phyloP scores from a whole-genome alignment of 2,888 invertebrate species.

The Brachypterus glaber region DNA sequence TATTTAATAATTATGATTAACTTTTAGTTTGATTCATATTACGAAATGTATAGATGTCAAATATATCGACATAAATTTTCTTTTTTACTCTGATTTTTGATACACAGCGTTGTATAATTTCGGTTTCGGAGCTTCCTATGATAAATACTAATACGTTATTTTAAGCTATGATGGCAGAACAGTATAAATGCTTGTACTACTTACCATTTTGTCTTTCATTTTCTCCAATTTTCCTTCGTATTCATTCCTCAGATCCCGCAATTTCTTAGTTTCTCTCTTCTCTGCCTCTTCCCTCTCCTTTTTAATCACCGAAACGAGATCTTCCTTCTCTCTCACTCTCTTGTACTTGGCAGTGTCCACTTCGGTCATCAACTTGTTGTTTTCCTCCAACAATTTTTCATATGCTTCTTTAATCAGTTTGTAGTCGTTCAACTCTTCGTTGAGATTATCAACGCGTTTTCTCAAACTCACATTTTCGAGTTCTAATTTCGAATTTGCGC shows the following conservation, averaged over 20 bases:
- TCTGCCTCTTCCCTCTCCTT: constrained; percentile 32
- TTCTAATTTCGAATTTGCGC: constrained; percentile 32
- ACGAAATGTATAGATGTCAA: too few relatives aligned
- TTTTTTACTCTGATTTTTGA: too few relatives aligned
- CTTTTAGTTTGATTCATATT: too few relatives aligned
- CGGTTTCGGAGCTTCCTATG: too few relatives aligned
- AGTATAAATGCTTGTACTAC: too few relatives aligned
- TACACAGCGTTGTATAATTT: too few relatives aligned
- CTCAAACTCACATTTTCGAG: constrained; percentile 31
- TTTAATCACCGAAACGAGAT: constrained; percentile 32
- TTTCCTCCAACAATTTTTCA: constrained; percentile 37
- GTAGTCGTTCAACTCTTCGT: constrained; percentile 24
- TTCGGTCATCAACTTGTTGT: constrained; percentile 34
- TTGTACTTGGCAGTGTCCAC: constrained; percentile 37
- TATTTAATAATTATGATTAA: too few relatives aligned
- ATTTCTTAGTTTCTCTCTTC: constrained; percentile 37
- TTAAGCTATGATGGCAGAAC: too few relatives aligned
- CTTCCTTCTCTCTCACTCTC: constrained; percentile 34
- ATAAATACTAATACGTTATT: too few relatives aligned
- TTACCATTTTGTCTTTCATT: constrained; percentile 76
- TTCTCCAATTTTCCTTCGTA: constrained; percentile 67
- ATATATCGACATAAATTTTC: too few relatives aligned
- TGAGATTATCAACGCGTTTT: constrained; percentile 27
- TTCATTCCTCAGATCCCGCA: constrained; percentile 51
- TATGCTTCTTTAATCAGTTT: constrained; percentile 35